Evolutionary conservation across 30 jellyfish, hydroid and myxozoan species (phyloP).

Genomic region (Hydra vulgaris): DNA sequence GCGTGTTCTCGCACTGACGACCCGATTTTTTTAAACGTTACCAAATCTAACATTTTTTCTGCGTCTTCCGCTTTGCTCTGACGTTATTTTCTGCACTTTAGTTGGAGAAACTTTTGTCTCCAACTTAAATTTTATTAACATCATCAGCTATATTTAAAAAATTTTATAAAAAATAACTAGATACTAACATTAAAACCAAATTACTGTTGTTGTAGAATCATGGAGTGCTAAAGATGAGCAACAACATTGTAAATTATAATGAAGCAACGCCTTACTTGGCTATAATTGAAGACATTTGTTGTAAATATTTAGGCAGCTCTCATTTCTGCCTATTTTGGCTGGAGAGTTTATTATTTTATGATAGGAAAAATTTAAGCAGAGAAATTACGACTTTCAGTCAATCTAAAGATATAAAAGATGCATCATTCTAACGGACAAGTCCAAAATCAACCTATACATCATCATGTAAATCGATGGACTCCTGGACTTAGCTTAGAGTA

Average conservation of each 20-base stretch:
- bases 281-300: background rate
- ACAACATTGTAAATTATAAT: conserved; percentile 16
- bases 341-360: conserved; percentile 27
- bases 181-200: background rate
- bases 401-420: background rate
- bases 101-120: background rate
- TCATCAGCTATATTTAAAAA: background rate
- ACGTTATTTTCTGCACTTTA: background rate
- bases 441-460: background rate
- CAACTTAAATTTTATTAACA: background rate
- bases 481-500: conserved; percentile 10
- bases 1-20: background rate
- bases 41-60: background rate
- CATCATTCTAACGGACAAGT: background rate
- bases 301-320: conserved; percentile 20
- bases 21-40: background rate
- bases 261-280: conserved; percentile 30
- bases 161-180: conserved; percentile 1
- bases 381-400: background rate
- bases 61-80: background rate
- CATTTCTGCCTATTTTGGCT: conserved; percentile 40
- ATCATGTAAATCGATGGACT: background rate
- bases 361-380: conserved; percentile 14
- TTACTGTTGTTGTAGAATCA: conserved; percentile 8
- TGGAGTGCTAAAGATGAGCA: conserved; percentile 42